Evolutionary conservation across 2,888 invertebrate genomes (phyloP).

Genomic region (Chrysolina oricalcia): DNA sequence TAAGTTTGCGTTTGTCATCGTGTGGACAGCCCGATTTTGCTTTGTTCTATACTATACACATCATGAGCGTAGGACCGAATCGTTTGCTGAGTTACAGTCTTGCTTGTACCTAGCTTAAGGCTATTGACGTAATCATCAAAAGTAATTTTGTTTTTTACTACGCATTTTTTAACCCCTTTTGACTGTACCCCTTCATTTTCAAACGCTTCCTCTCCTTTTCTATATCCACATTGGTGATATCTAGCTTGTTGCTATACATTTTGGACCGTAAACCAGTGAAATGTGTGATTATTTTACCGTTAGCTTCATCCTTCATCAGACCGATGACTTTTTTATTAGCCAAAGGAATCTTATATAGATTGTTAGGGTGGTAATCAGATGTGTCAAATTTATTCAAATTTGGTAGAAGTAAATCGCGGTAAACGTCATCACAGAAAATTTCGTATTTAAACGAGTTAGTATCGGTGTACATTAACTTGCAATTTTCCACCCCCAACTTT

Average conservation of each 20-base stretch:
- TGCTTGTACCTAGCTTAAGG: neutral
- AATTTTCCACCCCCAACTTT: conserved; percentile 38
- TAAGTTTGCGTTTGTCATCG: conserved; percentile 27
- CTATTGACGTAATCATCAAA: conserved; percentile 27
- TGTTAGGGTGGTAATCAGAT: conserved; percentile 51
- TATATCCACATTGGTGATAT: neutral
- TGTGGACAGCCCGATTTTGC: conserved; percentile 25
- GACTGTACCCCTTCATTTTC: neutral
- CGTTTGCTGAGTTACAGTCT: neutral
- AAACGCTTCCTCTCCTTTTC: neutral
- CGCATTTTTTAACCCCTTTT: conserved; percentile 17
- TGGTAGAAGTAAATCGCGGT: conserved; percentile 51
- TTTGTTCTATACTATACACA: conserved; percentile 22
- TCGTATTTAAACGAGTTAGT: conserved; percentile 51
- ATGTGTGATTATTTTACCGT: conserved; percentile 59
- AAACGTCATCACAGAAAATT: conserved; percentile 63
- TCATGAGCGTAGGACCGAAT: conserved; percentile 25
- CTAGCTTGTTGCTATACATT: conserved; percentile 52
- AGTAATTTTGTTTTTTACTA: conserved; percentile 29
- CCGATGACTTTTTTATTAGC: conserved; percentile 54
- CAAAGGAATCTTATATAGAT: conserved; percentile 47
- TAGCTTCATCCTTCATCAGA: conserved; percentile 63
- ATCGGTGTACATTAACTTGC: conserved; percentile 44
- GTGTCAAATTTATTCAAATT: conserved; percentile 54
- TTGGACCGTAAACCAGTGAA: conserved; percentile 60